phyloP scores from a whole-genome alignment of 2,797 vertebrate genomes.

The Sebastes dallii region DNA sequence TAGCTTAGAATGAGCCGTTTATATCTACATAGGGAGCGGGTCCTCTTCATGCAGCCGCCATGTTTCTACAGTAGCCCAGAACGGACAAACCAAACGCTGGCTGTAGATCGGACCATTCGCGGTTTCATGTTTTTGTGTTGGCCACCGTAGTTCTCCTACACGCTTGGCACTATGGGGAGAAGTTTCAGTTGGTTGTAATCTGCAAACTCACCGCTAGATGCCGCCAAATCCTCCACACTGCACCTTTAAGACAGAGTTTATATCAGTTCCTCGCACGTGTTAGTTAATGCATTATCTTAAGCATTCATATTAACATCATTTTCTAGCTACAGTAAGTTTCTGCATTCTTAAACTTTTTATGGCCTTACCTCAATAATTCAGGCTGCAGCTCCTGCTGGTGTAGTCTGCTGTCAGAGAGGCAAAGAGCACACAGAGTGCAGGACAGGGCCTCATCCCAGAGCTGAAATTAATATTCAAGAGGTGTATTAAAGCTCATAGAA shows the following conservation, averaged over 20 bases:
- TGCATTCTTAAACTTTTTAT: conserved; percentile 25
- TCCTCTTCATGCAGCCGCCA: too few relatives aligned
- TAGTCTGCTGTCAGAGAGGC: conserved; percentile 43
- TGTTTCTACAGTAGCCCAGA: too few relatives aligned
- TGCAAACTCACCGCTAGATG: too few relatives aligned
- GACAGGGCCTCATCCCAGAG: conserved; percentile 13
- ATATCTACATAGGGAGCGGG: too few relatives aligned
- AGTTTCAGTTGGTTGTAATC: too few relatives aligned
- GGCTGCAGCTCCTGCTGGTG: conserved; percentile 25
- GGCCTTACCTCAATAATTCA: conserved; percentile 59
- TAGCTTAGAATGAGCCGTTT: too few relatives aligned
- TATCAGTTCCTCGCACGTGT: neutral
- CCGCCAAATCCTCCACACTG: too few relatives aligned
- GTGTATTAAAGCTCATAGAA: conserved; percentile 5
- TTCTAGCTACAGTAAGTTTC: neutral
- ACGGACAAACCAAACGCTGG: too few relatives aligned
- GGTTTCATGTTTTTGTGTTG: too few relatives aligned
- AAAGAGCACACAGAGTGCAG: conserved; percentile 30
- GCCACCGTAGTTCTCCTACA: too few relatives aligned
- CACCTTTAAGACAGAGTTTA: neutral
- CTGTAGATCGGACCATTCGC: too few relatives aligned
- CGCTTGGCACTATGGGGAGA: too few relatives aligned
- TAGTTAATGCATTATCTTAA: neutral
- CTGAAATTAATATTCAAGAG: conserved; percentile 41
- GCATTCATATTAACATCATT: neutral